Evolutionary conservation across 2,797 vertebrate genomes (phyloP).

Genomic region (Rhinogobio ventralis): DNA sequence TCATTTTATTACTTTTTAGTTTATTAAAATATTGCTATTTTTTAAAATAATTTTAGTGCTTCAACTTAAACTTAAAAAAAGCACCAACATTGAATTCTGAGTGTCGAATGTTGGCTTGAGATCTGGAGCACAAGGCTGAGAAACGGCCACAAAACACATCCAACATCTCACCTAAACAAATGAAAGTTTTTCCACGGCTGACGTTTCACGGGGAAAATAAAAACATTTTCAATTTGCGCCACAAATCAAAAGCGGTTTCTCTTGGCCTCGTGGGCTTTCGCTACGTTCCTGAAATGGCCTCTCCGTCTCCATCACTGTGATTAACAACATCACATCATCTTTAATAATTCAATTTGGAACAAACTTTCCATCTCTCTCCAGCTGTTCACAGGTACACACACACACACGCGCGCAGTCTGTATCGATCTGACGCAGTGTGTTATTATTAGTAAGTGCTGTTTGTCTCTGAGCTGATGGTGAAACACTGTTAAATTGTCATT

Average conservation of each 20-base stretch:
- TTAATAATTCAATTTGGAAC: conserved; percentile 60
- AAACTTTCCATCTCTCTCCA: conserved; percentile 38
- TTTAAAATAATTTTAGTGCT: background rate
- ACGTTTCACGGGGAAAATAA: conserved; percentile 13
- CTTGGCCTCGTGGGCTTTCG: conserved; percentile 20
- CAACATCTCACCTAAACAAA: conserved; percentile 2
- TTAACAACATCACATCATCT: conserved; percentile 61
- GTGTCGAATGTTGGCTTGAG: background rate
- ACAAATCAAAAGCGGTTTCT: conserved; percentile 37
- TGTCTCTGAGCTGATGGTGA: background rate
- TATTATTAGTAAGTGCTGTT: background rate
- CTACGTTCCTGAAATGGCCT: conserved; percentile 28
- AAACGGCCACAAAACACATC: background rate
- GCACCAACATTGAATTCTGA: too few relatives aligned
- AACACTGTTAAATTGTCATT: background rate
- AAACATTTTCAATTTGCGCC: conserved; percentile 1
- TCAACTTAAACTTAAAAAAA: too few relatives aligned
- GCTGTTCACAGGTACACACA: background rate
- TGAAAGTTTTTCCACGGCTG: background rate
- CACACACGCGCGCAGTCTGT: background rate
- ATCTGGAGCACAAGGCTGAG: background rate
- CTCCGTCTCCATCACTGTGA: conserved; percentile 43
- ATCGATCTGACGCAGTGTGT: background rate
- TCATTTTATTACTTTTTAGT: background rate
- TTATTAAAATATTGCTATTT: background rate